A percentile compares a stretch with the other conserved stretches of the same genome.
Evolutionary conservation across 2,797 vertebrate genomes (phyloP).

Genomic region (Poeciliopsis turneri): DNA sequence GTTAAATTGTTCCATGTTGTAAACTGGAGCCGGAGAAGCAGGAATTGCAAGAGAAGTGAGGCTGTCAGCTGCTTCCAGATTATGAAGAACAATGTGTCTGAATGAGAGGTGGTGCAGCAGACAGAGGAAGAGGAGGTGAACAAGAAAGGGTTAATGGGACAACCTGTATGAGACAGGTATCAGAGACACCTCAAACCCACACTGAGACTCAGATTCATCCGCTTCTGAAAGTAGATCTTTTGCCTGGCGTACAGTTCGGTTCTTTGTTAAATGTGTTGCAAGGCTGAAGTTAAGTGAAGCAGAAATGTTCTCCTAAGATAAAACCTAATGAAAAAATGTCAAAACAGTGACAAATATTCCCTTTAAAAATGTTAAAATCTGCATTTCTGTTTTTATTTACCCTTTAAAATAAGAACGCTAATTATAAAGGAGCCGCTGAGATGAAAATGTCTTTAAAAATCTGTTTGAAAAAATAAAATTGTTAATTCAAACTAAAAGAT

Average conservation of each 20-base stretch:
- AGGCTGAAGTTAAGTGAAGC: neutral
- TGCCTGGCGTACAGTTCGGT: neutral
- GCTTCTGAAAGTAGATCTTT: neutral
- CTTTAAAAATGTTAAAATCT: neutral
- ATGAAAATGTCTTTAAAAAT: neutral
- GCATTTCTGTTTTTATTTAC: neutral
- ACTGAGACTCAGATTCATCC: neutral
- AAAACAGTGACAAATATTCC: neutral
- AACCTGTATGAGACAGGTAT: conserved; percentile 1
- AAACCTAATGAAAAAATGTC: neutral
- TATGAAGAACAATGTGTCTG: neutral
- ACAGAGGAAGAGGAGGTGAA: neutral
- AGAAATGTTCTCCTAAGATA: neutral
- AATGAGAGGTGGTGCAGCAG: neutral
- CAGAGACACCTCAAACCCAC: neutral
- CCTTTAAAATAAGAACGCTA: neutral
- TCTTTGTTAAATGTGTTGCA: neutral
- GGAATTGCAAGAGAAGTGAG: neutral
- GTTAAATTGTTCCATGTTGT: neutral
- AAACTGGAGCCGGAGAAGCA: neutral
- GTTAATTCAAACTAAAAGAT: neutral
- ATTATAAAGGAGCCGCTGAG: neutral
- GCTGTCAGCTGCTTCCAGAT: neutral
- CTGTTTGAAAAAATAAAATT: neutral
- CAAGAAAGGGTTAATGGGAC: neutral